Conservation (phyloP, 2,113 vertebrate genomes). For the Ageneiosus marmoratus region DNA sequence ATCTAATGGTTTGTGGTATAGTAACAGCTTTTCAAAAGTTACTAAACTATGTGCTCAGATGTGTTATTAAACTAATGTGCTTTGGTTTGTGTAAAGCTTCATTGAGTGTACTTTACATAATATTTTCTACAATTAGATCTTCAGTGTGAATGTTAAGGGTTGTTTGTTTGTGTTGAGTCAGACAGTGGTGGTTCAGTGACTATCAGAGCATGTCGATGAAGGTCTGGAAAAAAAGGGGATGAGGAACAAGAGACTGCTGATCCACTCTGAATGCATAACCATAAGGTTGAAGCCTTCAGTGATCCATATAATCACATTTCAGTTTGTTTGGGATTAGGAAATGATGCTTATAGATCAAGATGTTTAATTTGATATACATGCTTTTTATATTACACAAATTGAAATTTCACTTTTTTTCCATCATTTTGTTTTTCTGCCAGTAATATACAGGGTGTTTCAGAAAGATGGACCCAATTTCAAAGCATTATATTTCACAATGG, state of each 20-base stretch:
- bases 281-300: neutral
- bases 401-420: too few relatives aligned
- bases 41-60: neutral
- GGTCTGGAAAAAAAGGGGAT: neutral
- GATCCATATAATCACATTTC: neutral
- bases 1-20: neutral
- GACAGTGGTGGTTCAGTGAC: neutral
- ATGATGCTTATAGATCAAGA: neutral
- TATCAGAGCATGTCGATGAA: constrained; percentile 7
- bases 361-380: neutral
- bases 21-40: neutral
- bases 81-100: neutral
- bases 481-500: too few relatives aligned
- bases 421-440: too few relatives aligned
- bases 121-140: neutral
- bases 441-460: too few relatives aligned
- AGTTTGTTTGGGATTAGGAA: neutral
- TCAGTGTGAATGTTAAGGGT: neutral
- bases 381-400: neutral
- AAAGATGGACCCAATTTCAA: too few relatives aligned
- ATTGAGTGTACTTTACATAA: neutral
- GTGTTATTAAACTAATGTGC: neutral
- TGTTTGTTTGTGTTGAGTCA: neutral
- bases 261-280: constrained; percentile 27
- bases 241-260: constrained; percentile 3